These are phyloP conservation scores for Epinephelus lanceolatus DNA, from an alignment of 2,113 vertebrate genomes.

Conservation along the genomic window DNA sequence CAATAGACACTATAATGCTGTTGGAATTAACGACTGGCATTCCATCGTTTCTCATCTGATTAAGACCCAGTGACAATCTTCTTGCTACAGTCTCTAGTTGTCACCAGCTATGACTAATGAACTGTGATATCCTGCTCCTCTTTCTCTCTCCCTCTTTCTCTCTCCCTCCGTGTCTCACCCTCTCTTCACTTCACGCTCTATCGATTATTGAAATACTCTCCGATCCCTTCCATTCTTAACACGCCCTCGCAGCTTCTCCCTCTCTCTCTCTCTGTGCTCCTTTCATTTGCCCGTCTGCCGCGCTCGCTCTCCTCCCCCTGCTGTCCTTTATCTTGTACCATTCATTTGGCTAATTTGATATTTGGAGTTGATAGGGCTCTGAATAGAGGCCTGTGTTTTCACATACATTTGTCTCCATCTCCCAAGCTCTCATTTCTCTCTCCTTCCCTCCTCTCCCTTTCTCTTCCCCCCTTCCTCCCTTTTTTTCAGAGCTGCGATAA, in stretches of 20 bases:
- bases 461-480: slow-evolving; percentile 29
- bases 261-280: not conserved
- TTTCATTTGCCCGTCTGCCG: slow-evolving; percentile 46
- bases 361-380: slow-evolving; percentile 75
- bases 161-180: slow-evolving; percentile 38
- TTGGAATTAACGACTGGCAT: slow-evolving; percentile 75
- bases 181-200: slow-evolving; percentile 73
- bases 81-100: slow-evolving; percentile 72
- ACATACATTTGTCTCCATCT: slow-evolving; percentile 69
- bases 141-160: slow-evolving; percentile 2
- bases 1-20: slow-evolving; percentile 68
- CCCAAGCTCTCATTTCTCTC: slow-evolving; percentile 58
- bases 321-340: slow-evolving; percentile 76
- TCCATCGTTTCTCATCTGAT: slow-evolving; percentile 80
- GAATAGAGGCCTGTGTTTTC: slow-evolving; percentile 67
- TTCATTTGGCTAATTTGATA: slow-evolving; percentile 84
- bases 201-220: slow-evolving; percentile 79
- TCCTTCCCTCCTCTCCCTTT: slow-evolving; percentile 10
- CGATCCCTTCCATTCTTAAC: slow-evolving; percentile 57
- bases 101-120: slow-evolving; percentile 78
- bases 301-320: slow-evolving; percentile 31
- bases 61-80: slow-evolving; percentile 78
- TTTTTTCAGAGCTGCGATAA: slow-evolving; percentile 64
- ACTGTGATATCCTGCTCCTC: slow-evolving; percentile 71
- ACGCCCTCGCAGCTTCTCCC: slow-evolving; percentile 37